Conservation (phyloP, 35 echinoderm and acorn worm species). For the Lytechinus pictus region DNA sequence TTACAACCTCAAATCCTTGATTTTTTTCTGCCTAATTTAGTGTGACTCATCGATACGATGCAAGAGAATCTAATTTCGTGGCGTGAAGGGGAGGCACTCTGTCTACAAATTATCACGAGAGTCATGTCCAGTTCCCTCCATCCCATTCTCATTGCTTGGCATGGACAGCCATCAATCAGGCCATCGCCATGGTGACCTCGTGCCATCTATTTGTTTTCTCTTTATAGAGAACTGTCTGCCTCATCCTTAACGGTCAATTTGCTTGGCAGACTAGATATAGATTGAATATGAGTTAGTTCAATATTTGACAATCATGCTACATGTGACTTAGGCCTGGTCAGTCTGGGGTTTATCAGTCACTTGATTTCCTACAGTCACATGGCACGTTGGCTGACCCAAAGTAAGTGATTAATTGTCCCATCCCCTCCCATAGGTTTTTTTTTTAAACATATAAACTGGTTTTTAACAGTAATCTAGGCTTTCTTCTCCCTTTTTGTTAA, state of each 20-base stretch:
- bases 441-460: too few species aligned
- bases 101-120: slow-evolving; percentile 19
- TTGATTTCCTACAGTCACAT: too few species aligned
- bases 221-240: background rate
- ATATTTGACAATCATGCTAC: background rate
- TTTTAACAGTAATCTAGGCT: too few species aligned
- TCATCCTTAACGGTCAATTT: slow-evolving; percentile 5
- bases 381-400: too few species aligned
- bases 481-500: too few species aligned
- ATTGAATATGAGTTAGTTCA: background rate
- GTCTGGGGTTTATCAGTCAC: background rate
- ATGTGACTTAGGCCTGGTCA: background rate
- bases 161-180: background rate
- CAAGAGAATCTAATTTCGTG: slow-evolving; percentile 7
- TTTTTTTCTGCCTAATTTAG: background rate
- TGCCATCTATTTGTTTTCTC: background rate
- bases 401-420: too few species aligned
- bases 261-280: background rate
- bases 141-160: background rate
- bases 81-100: slow-evolving; percentile 7
- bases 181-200: background rate
- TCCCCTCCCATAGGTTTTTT: too few species aligned
- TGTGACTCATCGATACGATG: background rate
- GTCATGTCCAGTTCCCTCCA: background rate
- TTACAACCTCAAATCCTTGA: background rate